Base-by-base conservation (phyloP, 2,888 invertebrate genomes). In the Pollenia angustigena region DNA sequence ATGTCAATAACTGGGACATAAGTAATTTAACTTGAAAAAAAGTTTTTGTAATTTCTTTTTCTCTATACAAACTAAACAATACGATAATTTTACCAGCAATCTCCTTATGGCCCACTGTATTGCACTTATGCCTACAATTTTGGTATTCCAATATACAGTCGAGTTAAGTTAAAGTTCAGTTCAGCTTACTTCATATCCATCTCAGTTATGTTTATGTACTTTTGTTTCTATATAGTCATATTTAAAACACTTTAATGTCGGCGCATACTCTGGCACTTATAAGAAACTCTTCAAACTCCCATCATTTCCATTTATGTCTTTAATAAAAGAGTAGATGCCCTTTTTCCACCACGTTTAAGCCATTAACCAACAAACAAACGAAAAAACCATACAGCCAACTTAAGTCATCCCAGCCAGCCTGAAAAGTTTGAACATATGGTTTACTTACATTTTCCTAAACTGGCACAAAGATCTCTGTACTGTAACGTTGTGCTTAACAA, bases 181-280 rank as follows among this genome's bases (percentile, higher is more conserved):
- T 84, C 50, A 68, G 60, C 68, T 66, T 46, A 79, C 72, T 86
- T 81, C 78, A 84, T 87, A 81, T 81, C 76, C 81, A 84, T 68
- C 81, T 79, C 78, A 80, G 74, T 80, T 85, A 84, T 81, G 87
- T 84, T 87, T 84, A 87, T 85, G 68, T 87, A 81, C 74, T 85
- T 79, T 87, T 84, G 74, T 84, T 80, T 81, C 42, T 81, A 87
- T 87, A 84, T 18, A 87, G 87, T 87, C 87, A 87, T 87, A 87
- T 87, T 87, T 87, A 87, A 87, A 87, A 84, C 84, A 87, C 87
- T 84, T 87, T 84, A 84, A 87, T 81, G 87, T 84, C 81, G 87
- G 87, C 87, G 87, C 80, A 71, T 80, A 80, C 82, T 81, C 60
- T 76, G 44, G 83, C 83, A 85, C 87, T 80, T 80, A 78, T 72